phyloP scores from a whole-genome alignment of 1,140 invertebrate species.

The Pogonomyrmex californicus region DNA sequence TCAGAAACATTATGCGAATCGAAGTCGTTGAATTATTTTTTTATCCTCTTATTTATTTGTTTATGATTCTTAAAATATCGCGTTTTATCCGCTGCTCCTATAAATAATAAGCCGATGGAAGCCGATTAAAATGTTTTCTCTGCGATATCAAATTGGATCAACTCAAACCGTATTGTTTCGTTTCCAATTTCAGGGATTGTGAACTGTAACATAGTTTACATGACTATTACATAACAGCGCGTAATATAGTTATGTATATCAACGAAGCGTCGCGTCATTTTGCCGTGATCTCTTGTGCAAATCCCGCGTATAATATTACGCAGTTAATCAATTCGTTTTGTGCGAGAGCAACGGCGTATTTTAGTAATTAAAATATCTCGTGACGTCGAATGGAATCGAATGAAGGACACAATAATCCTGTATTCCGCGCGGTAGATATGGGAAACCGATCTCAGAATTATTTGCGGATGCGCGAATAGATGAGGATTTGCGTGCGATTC shows the following conservation, averaged over 20 bases:
- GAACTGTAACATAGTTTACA: constrained; percentile 20
- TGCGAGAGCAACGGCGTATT: not conserved
- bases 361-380: constrained; percentile 5
- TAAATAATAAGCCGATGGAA: not conserved
- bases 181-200: constrained; percentile 7
- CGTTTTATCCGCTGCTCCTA: not conserved
- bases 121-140: constrained; percentile 13
- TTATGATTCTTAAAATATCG: not conserved
- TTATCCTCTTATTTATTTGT: not conserved
- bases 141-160: constrained; percentile 29
- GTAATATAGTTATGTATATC: constrained; percentile 28
- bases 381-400: not conserved
- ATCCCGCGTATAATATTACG: not conserved
- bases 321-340: not conserved
- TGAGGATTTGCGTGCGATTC: constrained; percentile 24
- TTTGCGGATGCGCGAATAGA: not conserved
- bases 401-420: not conserved
- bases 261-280: not conserved
- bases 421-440: not conserved
- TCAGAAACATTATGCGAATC: not conserved
- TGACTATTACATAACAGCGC: constrained; percentile 7
- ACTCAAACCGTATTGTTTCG: not conserved
- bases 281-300: not conserved
- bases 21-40: not conserved
- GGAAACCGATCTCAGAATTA: not conserved